Base-by-base conservation (phyloP, 2,888 invertebrate species). In the Pandemis cinnamomeana region DNA sequence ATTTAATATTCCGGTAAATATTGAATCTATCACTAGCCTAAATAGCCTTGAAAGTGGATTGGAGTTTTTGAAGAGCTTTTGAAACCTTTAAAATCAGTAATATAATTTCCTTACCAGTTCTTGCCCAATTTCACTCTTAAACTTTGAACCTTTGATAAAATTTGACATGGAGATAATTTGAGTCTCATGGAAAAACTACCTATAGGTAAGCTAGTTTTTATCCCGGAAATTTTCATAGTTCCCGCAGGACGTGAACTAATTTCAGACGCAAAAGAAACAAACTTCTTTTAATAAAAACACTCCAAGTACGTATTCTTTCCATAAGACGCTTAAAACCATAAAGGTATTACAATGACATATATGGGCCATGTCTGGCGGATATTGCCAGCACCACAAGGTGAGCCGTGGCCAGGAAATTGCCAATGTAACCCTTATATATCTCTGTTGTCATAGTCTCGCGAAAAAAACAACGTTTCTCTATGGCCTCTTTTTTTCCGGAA, bases 331-430 rank as follows among this genome's bases (percentile, higher is more conserved):
- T 69, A 20, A 53, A 66, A 55, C 61, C 61, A 62, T 64, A 62
- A 58, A 36, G 60, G 27, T 51, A 73, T 66, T 68, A 73, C 69
- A 64, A 27, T 60, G 73, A 70, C 66, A 73, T 64, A 53, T 66
- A 70, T 27, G 69, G 64, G 41, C 8, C 53, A 64, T 60, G 66
- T 51, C 13, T 36, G 67, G 68, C 78, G 81, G 81, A 80, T 80
- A 81, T 81, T 80, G 78, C 78, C 77, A 77, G 60, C 75, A 73
- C 74, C 72, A 36, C 62, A 69, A 78, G 73, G 74, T 77, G 73
- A 75, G 73, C 71, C 77, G 71, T 68, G 71, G 73, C 62, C 80
- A 80, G 82, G 82, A 82, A 81, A 82, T 82, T 81, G 78, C 76
- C 78, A 74, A 78, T 77, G 77, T 77, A 67, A 74, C 68, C 76